Evolutionary conservation across 2,113 vertebrate species (phyloP), one percentile per base, ranked within the genome.

Genomic region (Channa argus): DNA sequence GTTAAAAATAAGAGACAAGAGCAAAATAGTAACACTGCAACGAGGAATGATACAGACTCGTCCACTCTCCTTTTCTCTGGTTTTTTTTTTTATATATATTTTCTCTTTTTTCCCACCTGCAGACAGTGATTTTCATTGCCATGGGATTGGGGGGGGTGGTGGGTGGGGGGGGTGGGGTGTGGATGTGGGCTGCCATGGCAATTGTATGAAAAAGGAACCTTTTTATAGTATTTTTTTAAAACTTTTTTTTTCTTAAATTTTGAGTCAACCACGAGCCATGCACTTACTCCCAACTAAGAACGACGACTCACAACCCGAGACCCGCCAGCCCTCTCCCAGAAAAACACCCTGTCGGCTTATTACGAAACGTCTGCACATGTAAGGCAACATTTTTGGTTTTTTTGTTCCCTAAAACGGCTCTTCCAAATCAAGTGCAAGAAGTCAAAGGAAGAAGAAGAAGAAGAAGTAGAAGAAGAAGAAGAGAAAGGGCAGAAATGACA

Each of bases 361-460:
- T 77, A 90, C 83, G 69, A 90, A 90, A 88, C 82, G 79, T 87
- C 90, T 88, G 88, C 90, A 92, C 91, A 92, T 83, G 68, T 94
- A 94, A 94, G 94, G 94, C 94, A 94, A 94, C 93, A 92, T 91
- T 93, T 94, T 94, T 94, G 94, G 93, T 94, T 90, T 75, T 24
- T 90, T 94, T 94, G 92, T 93, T 94, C 93, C 92, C 90, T 88
- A 88, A 71, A 92, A 91, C 89, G 89, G 90, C 92, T 92, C 88
- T 89, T 90, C 86, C 77, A 89, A 92, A 92, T 89, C 86, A 89
- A 92, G 90, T 91, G 92, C 87, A 91, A 90, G 85, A 82, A 79
- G 76, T 85, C 66, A 79, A 87, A 79, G 74, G 24, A 53, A 77
- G 53, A 80, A 63, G 51, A 66, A 24, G 8, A 55, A 49, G 11